Evolutionary conservation across 2,113 vertebrate genomes (phyloP).

Genomic region (Corydoras sp.): DNA sequence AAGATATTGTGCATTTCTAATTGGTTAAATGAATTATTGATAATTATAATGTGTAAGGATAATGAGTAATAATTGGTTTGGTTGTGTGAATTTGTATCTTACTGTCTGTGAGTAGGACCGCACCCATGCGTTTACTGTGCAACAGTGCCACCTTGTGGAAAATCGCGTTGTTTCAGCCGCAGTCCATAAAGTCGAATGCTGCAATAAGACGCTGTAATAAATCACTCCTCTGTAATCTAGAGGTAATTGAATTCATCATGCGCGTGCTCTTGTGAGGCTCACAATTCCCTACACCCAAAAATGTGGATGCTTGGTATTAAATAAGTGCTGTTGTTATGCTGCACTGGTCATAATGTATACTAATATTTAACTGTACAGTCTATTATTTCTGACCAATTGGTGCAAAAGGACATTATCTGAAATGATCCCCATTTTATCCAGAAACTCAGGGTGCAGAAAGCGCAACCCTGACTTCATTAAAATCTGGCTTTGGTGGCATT

Average conservation of each 20-base stretch:
- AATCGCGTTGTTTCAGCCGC: conserved; percentile 25
- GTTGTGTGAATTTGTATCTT: no score
- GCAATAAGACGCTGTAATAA: background rate
- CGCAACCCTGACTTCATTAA: conserved; percentile 35
- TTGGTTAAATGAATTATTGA: no score
- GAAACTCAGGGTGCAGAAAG: conserved; percentile 32
- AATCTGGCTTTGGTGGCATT: conserved; percentile 26
- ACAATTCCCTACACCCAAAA: background rate
- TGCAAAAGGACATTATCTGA: conserved; percentile 31
- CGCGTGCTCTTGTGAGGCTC: conserved; percentile 6
- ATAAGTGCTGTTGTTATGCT: background rate
- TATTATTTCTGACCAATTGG: conserved; percentile 12
- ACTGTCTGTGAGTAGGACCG: no score
- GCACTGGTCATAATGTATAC: background rate
- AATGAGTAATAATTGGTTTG: no score
- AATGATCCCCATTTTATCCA: conserved; percentile 32
- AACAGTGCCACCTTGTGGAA: conserved; percentile 54
- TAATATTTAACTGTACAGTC: conserved; percentile 32
- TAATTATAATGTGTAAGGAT: no score
- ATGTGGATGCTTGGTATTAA: conserved; percentile 9
- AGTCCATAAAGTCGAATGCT: background rate
- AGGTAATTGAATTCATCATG: conserved; percentile 17
- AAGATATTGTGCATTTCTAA: no score
- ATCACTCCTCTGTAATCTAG: conserved; percentile 16
- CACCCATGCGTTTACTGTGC: conserved; percentile 19